Percentiles rank a stretch among this genome's conserved stretches.
These are phyloP conservation scores for Periophthalmodon schlosseri DNA, from an alignment of 2,113 vertebrate genomes.

Conservation along the genomic window DNA sequence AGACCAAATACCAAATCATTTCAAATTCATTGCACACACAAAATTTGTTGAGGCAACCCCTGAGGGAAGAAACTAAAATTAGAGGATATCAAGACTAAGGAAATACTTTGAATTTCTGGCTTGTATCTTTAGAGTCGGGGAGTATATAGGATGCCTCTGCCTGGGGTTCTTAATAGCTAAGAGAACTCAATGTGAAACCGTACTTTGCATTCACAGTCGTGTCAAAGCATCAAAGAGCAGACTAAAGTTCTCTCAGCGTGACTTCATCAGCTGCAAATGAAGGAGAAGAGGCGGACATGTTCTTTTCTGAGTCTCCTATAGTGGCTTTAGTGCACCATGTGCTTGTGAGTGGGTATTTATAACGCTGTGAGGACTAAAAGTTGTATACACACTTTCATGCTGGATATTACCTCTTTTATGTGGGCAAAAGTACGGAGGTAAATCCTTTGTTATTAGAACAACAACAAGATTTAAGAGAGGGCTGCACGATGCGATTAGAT, in stretches of 20 bases:
- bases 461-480: too few species aligned
- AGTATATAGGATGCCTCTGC: background rate
- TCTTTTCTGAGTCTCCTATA: conserved; percentile 25
- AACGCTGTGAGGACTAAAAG: background rate
- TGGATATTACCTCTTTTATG: too few species aligned
- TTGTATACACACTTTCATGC: background rate
- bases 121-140: background rate
- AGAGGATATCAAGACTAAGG: background rate
- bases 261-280: conserved; percentile 40
- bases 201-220: conserved; percentile 44
- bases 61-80: background rate
- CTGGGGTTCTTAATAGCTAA: conserved; percentile 37
- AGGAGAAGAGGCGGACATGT: conserved; percentile 49
- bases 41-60: background rate
- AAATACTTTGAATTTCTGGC: conserved; percentile 1
- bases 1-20: background rate
- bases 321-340: conserved; percentile 11
- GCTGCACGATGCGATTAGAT: too few species aligned
- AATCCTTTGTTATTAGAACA: too few species aligned
- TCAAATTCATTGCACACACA: background rate
- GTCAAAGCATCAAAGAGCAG: conserved; percentile 49
- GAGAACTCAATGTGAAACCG: conserved; percentile 36
- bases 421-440: background rate
- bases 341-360: background rate
- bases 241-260: conserved; percentile 29